Base-by-base conservation (phyloP, 1,140 invertebrate genomes). In the Chironomus tepperi region DNA sequence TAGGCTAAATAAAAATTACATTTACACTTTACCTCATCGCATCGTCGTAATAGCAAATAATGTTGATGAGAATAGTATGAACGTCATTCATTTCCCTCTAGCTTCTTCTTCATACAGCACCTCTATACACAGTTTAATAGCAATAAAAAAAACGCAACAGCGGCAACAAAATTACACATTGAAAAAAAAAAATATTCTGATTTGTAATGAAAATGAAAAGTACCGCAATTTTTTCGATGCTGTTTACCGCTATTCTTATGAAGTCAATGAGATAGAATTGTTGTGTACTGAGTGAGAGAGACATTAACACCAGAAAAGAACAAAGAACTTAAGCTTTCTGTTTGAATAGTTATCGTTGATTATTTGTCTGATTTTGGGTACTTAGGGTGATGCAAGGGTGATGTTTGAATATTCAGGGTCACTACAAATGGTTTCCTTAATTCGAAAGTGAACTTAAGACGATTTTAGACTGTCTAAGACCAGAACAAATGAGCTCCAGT, bases 141-240 rank as follows among this genome's bases (percentile, higher is more conserved):
- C 5, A 34, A 34, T 34, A 34, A 34, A 34, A 34, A 34, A 70
- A 70, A 70, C 65, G 65, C 65, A 70, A 21, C 65, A 70, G 65
- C 65, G 16, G 16, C 47, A 57, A 67, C n/a, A 67, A 70, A 16
- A 70, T 70, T 70, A 19, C 19, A 70, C 19, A 70, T 70, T 70
- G n/a, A 57, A 18, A 10, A 70, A 70, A n/a, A n/a, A n/a, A n/a
- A n/a, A n/a, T n/a, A 70, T 70, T 70, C 16, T 70, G 65, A 70
- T 70, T 70, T 21, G 65, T 70, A 70, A 70, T 70, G 65, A 70
- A 70, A 70, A 70, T 16, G 65, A 70, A 70, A 70, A 70, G 65
- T 70, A 70, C 65, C 65, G 65, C 65, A 70, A 70, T 18, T 16
- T 70, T 57, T 57, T 57, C 24, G 65, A 19, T 21, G 16, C 16